phyloP scores from a whole-genome alignment of 2,797 vertebrate genomes.

The Pangasius mekongensis region DNA sequence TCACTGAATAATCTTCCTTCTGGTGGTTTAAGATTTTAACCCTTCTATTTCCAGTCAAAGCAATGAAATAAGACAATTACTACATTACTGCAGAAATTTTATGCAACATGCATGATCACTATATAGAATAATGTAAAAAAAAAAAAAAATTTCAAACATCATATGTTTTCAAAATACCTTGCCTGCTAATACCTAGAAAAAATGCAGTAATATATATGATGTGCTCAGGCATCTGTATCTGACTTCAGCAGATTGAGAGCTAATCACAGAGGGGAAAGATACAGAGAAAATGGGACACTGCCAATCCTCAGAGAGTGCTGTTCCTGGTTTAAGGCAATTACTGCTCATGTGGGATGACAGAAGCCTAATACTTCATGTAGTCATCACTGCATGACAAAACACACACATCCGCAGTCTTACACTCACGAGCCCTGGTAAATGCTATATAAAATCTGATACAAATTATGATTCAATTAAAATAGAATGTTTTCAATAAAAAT shows the following conservation, averaged over 20 bases:
- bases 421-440: not conserved
- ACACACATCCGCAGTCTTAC: constrained; percentile 13
- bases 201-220: constrained; percentile 15
- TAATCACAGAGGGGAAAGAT: constrained; percentile 26
- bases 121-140: not conserved
- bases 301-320: constrained; percentile 31
- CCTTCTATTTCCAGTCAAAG: not conserved
- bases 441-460: not conserved
- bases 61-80: not conserved
- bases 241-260: constrained; percentile 34
- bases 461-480: constrained; percentile 5
- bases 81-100: not conserved
- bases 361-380: constrained; percentile 39
- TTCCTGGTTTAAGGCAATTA: constrained; percentile 46
- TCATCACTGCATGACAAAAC: constrained; percentile 16
- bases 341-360: constrained; percentile 45
- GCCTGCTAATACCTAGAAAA: constrained; percentile 20
- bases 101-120: not conserved
- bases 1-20: constrained; percentile 1
- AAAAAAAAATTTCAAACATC: not conserved
- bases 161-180: not conserved
- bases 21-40: not conserved
- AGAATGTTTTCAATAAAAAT: not conserved
- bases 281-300: constrained; percentile 26
- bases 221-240: constrained; percentile 28